Percentiles rank a stretch among this genome's conserved stretches.
Evolutionary conservation across 2,888 invertebrate species (phyloP).

Genomic region (Drosophila stalkeri): DNA sequence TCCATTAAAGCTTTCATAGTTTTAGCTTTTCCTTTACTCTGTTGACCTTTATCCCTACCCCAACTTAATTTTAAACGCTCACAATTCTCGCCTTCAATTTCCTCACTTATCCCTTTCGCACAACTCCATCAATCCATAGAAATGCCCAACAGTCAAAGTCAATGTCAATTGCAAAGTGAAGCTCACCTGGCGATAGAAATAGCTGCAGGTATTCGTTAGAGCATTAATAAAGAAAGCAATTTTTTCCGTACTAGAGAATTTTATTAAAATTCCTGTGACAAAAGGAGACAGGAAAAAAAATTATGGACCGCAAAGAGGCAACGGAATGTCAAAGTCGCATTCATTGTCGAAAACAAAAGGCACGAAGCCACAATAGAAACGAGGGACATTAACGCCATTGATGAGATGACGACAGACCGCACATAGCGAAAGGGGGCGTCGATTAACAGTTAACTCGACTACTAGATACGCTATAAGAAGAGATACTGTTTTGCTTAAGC

Average conservation of each 20-base stretch:
- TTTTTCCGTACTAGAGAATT: conserved; percentile 25
- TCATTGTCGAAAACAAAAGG: conserved; percentile 62
- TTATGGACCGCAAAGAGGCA: conserved; percentile 20
- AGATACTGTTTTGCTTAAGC: too few relatives aligned
- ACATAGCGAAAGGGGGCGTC: background rate
- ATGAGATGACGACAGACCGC: conserved; percentile 32
- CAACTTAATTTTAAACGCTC: background rate
- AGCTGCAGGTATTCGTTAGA: conserved; percentile 10
- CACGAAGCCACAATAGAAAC: conserved; percentile 56
- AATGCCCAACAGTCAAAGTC: conserved; percentile 5
- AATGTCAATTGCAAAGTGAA: background rate
- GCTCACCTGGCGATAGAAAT: conserved; percentile 3
- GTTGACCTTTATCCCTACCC: background rate
- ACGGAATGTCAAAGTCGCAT: conserved; percentile 71
- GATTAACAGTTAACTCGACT: background rate
- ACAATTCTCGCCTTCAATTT: too few relatives aligned
- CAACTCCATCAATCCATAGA: background rate
- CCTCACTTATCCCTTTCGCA: background rate
- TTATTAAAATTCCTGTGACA: conserved; percentile 48
- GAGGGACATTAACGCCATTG: conserved; percentile 63
- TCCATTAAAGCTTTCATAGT: too few relatives aligned
- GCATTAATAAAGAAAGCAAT: conserved; percentile 13
- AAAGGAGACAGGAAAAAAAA: conserved; percentile 17
- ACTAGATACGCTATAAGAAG: background rate
- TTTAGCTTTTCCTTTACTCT: background rate